Percentiles rank a stretch among this genome's conserved stretches.
phyloP scores from a whole-genome alignment of 2,888 invertebrate species.

The Pachydiplax longipennis region DNA sequence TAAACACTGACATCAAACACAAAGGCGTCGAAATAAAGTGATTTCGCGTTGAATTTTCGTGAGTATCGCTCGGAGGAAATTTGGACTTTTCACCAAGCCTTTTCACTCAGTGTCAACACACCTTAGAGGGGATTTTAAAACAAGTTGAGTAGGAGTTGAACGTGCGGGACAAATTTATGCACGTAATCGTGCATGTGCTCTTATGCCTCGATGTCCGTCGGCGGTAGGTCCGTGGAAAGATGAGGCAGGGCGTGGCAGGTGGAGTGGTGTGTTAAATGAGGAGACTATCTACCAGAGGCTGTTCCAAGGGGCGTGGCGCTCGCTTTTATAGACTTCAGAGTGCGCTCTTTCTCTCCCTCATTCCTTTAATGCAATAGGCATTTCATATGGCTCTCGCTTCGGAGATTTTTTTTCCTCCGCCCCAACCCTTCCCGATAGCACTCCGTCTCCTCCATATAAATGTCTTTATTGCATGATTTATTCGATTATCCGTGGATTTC shows the following conservation, averaged over 20 bases:
- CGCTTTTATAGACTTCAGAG: not conserved
- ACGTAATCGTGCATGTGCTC: no score
- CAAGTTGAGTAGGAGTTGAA: no score
- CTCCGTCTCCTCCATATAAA: not conserved
- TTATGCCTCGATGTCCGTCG: no score
- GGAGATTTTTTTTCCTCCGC: not conserved
- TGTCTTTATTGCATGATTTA: constrained; percentile 34
- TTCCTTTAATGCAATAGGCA: not conserved
- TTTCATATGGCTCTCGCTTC: not conserved
- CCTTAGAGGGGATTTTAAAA: no score
- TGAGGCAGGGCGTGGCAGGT: not conserved
- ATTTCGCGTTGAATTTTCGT: no score
- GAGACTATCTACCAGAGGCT: not conserved
- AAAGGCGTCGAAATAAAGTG: no score
- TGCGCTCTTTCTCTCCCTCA: not conserved
- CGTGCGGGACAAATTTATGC: no score
- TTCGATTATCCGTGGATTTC: not conserved
- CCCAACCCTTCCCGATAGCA: not conserved
- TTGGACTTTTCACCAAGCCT: no score
- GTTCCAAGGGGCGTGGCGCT: not conserved
- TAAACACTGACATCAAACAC: no score
- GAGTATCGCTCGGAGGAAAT: no score
- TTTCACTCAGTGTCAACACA: no score
- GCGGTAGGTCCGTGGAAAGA: not conserved
- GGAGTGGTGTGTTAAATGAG: not conserved